phyloP scores from a whole-genome alignment of 1,140 invertebrate species.

The Drosophila ironensis region DNA sequence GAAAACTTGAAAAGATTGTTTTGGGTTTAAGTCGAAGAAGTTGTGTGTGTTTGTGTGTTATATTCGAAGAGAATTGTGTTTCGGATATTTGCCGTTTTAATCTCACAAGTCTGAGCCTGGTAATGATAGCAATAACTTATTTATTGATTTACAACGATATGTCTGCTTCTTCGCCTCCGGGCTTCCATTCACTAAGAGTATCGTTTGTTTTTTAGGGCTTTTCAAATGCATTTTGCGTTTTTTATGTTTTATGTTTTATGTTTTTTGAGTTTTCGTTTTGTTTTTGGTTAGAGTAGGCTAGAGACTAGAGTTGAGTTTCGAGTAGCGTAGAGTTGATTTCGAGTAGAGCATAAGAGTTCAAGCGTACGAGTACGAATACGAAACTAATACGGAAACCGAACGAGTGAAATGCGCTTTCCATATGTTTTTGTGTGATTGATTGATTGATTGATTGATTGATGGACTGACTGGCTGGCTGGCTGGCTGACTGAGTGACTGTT shows the following conservation, averaged over 20 bases:
- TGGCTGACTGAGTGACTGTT: conserved; percentile 25
- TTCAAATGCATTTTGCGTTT: neutral
- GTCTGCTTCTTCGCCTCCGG: conserved; percentile 58
- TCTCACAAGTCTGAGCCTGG: conserved; percentile 5
- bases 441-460: conserved; percentile 13
- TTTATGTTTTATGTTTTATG: neutral
- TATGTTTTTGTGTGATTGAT: conserved; percentile 8
- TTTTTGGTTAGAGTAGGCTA: conserved; percentile 35
- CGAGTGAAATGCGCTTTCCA: conserved; percentile 40
- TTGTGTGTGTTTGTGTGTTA: conserved; percentile 25
- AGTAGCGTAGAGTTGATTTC: conserved; percentile 18
- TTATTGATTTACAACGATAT: conserved; percentile 67
- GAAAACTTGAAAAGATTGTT: conserved; percentile 81
- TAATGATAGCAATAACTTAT: conserved; percentile 18
- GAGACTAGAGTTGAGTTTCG: conserved; percentile 27
- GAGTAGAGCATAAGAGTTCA: conserved; percentile 22
- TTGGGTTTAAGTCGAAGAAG: conserved; percentile 66
- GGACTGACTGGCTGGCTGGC: conserved; percentile 22
- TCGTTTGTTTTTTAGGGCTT: neutral
- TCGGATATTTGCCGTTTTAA: conserved; percentile 24
- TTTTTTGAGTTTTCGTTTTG: conserved; percentile 8
- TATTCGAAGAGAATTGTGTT: conserved; percentile 25
- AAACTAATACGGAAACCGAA: conserved; percentile 55
- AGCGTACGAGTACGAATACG: conserved; percentile 24
- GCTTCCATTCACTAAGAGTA: conserved; percentile 9